Evolutionary conservation across 2,113 vertebrate species (phyloP).

Genomic region (Psilopsiagon aurifrons): DNA sequence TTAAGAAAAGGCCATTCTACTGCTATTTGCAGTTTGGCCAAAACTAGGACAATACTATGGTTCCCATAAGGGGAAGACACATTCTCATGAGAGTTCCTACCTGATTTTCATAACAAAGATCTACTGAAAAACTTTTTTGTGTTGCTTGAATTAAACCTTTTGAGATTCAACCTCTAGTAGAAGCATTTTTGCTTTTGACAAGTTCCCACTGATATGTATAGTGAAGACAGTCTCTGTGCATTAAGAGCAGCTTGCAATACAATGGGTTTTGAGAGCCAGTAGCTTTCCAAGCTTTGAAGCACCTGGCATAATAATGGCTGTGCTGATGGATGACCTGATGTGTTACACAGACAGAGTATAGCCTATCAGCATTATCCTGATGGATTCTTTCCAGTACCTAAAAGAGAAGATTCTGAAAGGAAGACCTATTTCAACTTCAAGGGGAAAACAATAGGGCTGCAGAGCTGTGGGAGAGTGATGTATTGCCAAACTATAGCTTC

Average conservation of each 20-base stretch:
- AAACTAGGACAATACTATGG: neutral
- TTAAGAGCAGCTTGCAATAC: conserved; percentile 28
- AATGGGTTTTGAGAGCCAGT: conserved; percentile 22
- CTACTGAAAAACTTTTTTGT: conserved; percentile 33
- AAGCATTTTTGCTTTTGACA: conserved; percentile 37
- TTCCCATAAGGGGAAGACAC: neutral
- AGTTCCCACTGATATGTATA: conserved; percentile 32
- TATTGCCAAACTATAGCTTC: neutral
- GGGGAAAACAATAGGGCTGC: conserved; percentile 12
- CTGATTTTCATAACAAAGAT: conserved; percentile 53
- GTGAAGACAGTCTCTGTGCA: neutral
- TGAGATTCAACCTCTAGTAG: conserved; percentile 2
- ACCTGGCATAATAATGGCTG: conserved; percentile 52
- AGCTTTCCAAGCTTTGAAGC: conserved; percentile 49
- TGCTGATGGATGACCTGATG: conserved; percentile 48
- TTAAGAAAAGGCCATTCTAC: neutral
- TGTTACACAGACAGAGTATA: neutral
- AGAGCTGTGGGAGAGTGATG: conserved; percentile 15
- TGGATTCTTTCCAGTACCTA: conserved; percentile 22
- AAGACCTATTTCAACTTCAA: conserved; percentile 29
- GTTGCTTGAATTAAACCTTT: conserved; percentile 14
- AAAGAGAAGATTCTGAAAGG: conserved; percentile 43
- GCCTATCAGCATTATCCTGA: conserved; percentile 9
- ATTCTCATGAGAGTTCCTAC: conserved; percentile 5
- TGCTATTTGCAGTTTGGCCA: neutral